Percentiles rank a stretch among this genome's conserved stretches.
phyloP scores from a whole-genome alignment of 2,888 invertebrate species.

The Capitulum mitella region DNA sequence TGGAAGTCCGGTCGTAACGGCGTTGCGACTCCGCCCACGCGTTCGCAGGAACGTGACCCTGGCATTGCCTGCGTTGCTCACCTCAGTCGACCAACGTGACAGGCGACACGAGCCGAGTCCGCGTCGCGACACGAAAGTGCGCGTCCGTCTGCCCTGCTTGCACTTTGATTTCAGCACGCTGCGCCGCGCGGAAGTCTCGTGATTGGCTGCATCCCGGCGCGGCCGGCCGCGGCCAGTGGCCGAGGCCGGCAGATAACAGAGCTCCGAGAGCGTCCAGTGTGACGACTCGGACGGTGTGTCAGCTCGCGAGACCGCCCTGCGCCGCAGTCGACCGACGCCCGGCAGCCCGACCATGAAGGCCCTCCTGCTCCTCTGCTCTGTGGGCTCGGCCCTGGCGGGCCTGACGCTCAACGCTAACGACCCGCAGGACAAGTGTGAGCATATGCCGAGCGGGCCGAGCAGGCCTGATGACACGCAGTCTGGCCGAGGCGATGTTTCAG shows the following conservation, averaged over 20 bases:
- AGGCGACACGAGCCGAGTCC: too few relatives aligned
- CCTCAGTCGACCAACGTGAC: too few relatives aligned
- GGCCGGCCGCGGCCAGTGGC: neutral
- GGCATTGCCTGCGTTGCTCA: too few relatives aligned
- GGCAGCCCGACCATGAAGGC: neutral
- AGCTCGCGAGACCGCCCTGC: too few relatives aligned
- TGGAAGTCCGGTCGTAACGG: too few relatives aligned
- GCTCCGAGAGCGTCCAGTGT: neutral
- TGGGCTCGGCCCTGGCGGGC: neutral
- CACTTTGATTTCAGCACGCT: neutral
- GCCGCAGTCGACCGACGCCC: neutral
- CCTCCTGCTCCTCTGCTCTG: neutral
- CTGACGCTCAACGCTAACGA: neutral
- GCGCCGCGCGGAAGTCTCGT: neutral
- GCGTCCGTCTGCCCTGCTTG: neutral
- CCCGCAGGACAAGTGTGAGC: slow-evolving; percentile 1
- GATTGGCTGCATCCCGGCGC: neutral
- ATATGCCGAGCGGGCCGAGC: too few relatives aligned
- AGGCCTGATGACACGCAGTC: too few relatives aligned
- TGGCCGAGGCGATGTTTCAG: neutral
- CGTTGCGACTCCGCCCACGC: too few relatives aligned
- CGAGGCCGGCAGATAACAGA: too few relatives aligned
- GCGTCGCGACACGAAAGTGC: neutral
- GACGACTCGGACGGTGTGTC: neutral
- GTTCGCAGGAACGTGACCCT: too few relatives aligned